phyloP scores from a whole-genome alignment of 2,113 vertebrate genomes.

The Dicentrarchus labrax region DNA sequence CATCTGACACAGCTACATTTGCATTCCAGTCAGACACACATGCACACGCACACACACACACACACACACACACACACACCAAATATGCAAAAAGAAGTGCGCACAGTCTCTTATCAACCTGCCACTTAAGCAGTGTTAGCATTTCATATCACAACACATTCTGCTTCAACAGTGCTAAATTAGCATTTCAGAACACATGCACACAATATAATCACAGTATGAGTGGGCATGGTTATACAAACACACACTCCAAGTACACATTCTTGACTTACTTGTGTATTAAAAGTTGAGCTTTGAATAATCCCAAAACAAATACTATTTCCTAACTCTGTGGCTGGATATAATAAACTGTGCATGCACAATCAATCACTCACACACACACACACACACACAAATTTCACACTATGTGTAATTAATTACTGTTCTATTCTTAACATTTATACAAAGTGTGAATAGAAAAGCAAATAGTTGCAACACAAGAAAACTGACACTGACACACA shows the following conservation, averaged over 20 bases:
- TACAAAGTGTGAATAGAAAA: neutral
- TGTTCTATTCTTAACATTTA: neutral
- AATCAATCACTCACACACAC: neutral
- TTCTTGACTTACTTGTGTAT: neutral
- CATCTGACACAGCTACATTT: conserved; percentile 33
- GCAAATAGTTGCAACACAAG: neutral
- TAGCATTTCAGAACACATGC: neutral
- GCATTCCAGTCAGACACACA: conserved; percentile 17
- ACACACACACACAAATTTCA: accelerated
- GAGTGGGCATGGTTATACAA: neutral
- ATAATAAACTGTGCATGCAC: neutral
- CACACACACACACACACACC: neutral
- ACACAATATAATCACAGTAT: neutral
- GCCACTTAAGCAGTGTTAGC: conserved; percentile 32
- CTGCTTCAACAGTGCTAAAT: neutral
- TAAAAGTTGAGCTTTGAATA: neutral
- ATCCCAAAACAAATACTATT: neutral
- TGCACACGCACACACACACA: neutral
- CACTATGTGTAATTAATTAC: too few species aligned
- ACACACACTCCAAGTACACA: neutral
- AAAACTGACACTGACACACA: neutral
- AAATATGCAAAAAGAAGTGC: conserved; percentile 24
- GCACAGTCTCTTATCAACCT: neutral
- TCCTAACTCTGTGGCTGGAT: neutral
- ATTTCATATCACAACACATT: conserved; percentile 27